Conservation (phyloP, 2,888 invertebrate genomes). For the Xiphydria camelus region DNA sequence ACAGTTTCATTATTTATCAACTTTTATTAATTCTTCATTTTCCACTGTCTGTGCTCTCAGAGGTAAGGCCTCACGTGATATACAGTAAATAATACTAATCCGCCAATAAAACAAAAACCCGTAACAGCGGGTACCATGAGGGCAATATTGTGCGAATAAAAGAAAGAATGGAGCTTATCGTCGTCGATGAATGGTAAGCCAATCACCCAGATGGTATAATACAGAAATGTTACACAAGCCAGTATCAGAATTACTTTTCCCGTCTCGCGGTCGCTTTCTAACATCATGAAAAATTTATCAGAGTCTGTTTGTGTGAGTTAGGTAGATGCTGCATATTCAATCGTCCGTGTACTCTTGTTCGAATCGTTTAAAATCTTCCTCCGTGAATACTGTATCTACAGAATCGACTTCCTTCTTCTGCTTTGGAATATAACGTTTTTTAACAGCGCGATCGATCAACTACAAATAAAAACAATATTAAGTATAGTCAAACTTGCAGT, state of each 20-base stretch:
- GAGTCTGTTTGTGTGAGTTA: background rate
- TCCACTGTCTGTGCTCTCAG: background rate
- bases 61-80: constrained; percentile 59
- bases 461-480: constrained; percentile 37
- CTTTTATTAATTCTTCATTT: background rate
- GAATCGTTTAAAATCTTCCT: constrained; percentile 70
- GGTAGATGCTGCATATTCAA: constrained; percentile 46
- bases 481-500: background rate
- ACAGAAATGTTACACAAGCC: constrained; percentile 61
- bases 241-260: constrained; percentile 65
- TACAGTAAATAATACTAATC: constrained; percentile 66
- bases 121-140: constrained; percentile 65
- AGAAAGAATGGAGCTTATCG: constrained; percentile 60
- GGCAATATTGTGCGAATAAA: constrained; percentile 52
- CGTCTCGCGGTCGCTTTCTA: constrained; percentile 60
- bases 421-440: constrained; percentile 59
- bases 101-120: constrained; percentile 69
- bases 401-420: constrained; percentile 57
- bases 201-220: constrained; percentile 70
- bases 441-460: constrained; percentile 63
- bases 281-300: constrained; percentile 29
- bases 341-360: constrained; percentile 67
- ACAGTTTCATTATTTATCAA: too few species aligned
- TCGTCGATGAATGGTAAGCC: constrained; percentile 70
- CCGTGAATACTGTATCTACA: constrained; percentile 69